Conservation (phyloP, 2,888 invertebrate genomes). For the Mechanitis mazaeus region DNA sequence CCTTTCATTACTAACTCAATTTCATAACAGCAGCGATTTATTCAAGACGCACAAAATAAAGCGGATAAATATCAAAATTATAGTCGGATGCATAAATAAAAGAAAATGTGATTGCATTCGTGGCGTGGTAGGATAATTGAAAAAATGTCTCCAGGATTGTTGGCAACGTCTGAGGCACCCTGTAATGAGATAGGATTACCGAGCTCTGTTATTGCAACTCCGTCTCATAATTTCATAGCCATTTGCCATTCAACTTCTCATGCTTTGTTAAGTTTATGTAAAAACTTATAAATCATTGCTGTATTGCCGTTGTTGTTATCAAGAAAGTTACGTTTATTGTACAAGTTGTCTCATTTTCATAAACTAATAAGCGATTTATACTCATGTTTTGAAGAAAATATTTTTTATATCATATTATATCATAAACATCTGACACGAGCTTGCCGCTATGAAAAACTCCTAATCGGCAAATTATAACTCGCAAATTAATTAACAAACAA, state of each 20-base stretch:
- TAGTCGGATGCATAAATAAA: constrained; percentile 45
- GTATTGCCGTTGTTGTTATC: constrained; percentile 1
- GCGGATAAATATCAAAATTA: constrained; percentile 45
- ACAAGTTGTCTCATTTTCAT: neutral
- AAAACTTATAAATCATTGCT: neutral
- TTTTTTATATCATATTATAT: too few species aligned
- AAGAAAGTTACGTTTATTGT: neutral
- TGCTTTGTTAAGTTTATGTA: constrained; percentile 6
- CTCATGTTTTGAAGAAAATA: too few species aligned
- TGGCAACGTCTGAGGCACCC: constrained; percentile 40
- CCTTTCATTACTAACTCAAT: constrained; percentile 25
- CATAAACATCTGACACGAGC: too few species aligned
- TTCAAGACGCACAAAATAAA: constrained; percentile 27
- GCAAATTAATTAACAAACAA: too few species aligned
- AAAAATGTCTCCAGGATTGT: constrained; percentile 67
- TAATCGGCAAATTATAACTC: too few species aligned
- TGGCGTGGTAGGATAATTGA: constrained; percentile 63
- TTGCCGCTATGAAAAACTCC: too few species aligned
- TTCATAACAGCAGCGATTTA: constrained; percentile 27
- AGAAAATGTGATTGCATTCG: constrained; percentile 59
- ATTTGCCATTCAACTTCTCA: constrained; percentile 16
- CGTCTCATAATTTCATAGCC: constrained; percentile 27
- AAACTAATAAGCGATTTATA: neutral
- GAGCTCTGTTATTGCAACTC: constrained; percentile 31
- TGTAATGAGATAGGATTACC: constrained; percentile 58